Evolutionary conservation across 2,797 vertebrate genomes (phyloP), one percentile per base, ranked within the genome.

Genomic region (Aldrovandia affinis): DNA sequence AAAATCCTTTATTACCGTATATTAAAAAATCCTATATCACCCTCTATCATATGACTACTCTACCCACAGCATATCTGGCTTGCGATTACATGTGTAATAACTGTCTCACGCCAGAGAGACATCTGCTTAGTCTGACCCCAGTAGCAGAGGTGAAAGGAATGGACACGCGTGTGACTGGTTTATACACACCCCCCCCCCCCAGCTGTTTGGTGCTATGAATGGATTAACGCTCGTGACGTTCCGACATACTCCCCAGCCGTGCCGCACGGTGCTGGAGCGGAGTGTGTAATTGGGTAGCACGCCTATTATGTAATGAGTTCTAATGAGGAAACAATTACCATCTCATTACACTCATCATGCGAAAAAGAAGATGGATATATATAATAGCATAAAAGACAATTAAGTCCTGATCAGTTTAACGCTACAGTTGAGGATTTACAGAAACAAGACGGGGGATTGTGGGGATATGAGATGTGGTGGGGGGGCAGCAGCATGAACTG

Each of bases 291-390:
- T 54, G 44, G 77, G 44, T 78, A 50, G 14, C 77, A 54, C 77
- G 50, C 77, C 77, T 52, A 44, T 78, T 78, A 50, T 78, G 77
- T 78, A 52, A 78, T 78, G 77, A 78, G 77, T 78, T 52, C 77
- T 78, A 30, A 78, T 54, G 42, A 78, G 77, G 50, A 78, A 78
- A 78, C 77, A 78, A 78, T 78, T 78, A 78, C 77, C 50, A 54
- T 78, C 77, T 78, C 77, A 78, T 78, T 78, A 50, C n/a, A 6
- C 77, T 78, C 52, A 78, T 78, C 77, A 54, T 50, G 77, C 30
- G 47, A 54, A 28, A 6, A 22, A 78, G 50, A 78, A 54, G 77
- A 52, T 25, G 22, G 77, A 78, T 50, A 52, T 28, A 18, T 61
- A 30, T 30, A 78, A 50, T 50, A 30, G 50, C 77, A 28, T n/a